Percentiles rank a stretch among this genome's conserved stretches.
These are phyloP conservation scores for Ovis canadensis DNA, from an alignment of 2,113 vertebrate genomes.

Conservation along the genomic window DNA sequence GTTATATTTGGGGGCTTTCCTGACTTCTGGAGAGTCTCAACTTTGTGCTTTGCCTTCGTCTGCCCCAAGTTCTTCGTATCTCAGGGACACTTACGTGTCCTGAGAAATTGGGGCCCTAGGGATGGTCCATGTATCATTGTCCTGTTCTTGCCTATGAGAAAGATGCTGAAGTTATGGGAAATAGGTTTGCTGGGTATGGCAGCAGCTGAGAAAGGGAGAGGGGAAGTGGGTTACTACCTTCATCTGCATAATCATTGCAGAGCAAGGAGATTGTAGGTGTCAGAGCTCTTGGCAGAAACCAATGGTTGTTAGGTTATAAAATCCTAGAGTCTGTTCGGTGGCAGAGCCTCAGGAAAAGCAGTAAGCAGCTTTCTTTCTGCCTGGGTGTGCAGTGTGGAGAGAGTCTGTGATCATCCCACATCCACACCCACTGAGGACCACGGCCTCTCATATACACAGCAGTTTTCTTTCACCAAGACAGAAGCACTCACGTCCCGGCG, in stretches of 20 bases:
- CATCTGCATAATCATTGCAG: background rate
- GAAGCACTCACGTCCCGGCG: rapidly evolving
- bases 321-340: background rate
- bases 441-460: background rate
- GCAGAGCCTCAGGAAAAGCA: background rate
- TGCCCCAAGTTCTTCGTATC: background rate
- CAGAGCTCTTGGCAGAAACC: background rate
- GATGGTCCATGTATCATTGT: background rate
- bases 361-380: background rate
- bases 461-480: background rate
- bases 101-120: background rate
- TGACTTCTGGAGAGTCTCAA: background rate
- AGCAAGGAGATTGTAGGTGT: background rate
- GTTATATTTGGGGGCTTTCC: background rate
- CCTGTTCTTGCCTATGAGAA: background rate
- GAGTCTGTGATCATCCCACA: background rate
- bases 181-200: background rate
- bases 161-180: background rate
- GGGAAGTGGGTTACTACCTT: background rate
- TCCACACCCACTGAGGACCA: rapidly evolving
- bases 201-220: background rate
- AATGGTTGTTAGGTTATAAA: background rate
- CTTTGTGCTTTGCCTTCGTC: background rate
- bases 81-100: background rate
- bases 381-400: background rate